Evolutionary conservation across 2,113 vertebrate genomes (phyloP).

Genomic region (Tachysurus vachellii): DNA sequence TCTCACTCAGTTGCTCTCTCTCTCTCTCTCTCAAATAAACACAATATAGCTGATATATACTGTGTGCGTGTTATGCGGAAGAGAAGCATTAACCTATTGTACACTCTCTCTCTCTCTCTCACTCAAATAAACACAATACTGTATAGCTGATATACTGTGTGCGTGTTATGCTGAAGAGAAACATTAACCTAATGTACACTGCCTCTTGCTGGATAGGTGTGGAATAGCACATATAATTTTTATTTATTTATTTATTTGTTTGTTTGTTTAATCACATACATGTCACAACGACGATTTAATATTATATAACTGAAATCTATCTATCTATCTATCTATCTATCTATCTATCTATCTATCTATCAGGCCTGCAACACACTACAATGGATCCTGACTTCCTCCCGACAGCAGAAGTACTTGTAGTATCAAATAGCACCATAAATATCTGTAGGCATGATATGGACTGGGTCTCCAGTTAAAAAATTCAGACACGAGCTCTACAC

Average conservation of each 20-base stretch:
- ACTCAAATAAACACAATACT: no score
- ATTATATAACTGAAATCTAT: background rate
- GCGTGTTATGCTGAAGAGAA: background rate
- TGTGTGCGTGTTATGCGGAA: background rate
- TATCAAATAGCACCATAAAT: background rate
- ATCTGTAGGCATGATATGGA: background rate
- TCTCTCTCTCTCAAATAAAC: no score
- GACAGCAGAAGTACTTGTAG: background rate
- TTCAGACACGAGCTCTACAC: background rate
- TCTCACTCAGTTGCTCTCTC: no score
- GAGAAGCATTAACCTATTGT: background rate
- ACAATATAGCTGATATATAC: no score
- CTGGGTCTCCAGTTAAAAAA: background rate
- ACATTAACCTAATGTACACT: background rate
- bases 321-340: background rate
- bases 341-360: background rate
- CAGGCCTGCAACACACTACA: background rate
- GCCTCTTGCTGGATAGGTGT: slow-evolving; percentile 28
- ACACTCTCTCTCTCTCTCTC: background rate
- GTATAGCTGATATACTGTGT: no score
- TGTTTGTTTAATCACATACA: background rate
- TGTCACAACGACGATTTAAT: background rate
- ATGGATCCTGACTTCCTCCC: background rate
- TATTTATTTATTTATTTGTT: background rate
- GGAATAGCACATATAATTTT: background rate